These are phyloP conservation scores for Tragulus kanchil DNA, from an alignment of 2,113 vertebrate genomes.

Conservation along the genomic window DNA sequence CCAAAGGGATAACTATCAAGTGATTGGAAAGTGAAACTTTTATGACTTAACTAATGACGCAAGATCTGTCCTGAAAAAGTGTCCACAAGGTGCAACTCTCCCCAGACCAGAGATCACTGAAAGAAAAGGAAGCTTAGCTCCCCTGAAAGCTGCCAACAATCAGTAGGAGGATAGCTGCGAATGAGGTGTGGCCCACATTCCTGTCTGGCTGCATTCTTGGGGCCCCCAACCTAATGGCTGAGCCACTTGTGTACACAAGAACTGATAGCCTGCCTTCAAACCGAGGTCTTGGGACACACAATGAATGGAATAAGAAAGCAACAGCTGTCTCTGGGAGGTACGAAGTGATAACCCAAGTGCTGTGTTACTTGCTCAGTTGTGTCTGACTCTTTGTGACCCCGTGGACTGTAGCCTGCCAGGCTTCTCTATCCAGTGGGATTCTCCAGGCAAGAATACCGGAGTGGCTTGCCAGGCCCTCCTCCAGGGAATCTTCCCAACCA, in stretches of 20 bases:
- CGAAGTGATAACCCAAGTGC: background rate
- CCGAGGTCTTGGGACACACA: background rate
- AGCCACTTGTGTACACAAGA: background rate
- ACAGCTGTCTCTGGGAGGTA: background rate
- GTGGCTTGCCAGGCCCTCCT: background rate
- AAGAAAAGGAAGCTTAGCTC: background rate
- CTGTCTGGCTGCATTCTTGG: background rate
- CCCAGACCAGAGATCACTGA: background rate
- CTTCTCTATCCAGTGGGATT: background rate
- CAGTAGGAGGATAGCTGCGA: background rate
- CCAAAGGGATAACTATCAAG: background rate
- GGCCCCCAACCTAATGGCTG: background rate
- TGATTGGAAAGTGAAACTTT: background rate
- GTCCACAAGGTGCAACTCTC: background rate
- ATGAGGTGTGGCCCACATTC: background rate
- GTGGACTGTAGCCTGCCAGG: background rate
- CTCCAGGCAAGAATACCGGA: background rate
- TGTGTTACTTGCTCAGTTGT: background rate
- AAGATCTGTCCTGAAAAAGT: background rate
- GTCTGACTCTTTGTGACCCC: background rate
- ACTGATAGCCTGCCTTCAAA: background rate
- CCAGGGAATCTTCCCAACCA: background rate
- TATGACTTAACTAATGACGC: background rate
- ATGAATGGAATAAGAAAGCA: background rate
- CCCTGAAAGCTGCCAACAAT: background rate